Evolutionary conservation across 2,113 vertebrate species (phyloP).

Genomic region (Monarcha castaneiventris): DNA sequence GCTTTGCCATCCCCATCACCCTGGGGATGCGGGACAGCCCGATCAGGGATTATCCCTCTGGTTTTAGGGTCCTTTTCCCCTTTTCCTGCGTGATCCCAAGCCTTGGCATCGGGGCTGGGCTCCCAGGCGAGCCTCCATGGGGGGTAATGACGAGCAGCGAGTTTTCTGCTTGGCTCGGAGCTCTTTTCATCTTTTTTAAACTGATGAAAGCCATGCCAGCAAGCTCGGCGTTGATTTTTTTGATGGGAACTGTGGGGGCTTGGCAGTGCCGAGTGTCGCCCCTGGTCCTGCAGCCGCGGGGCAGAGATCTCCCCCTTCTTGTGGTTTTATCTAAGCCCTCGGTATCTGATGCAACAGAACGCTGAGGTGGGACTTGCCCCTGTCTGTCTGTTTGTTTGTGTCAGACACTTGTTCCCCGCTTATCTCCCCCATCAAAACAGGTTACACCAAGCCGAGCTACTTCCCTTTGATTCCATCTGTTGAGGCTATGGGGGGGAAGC

Average conservation of each 20-base stretch:
- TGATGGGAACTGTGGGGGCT: conserved; percentile 65
- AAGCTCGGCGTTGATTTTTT: conserved; percentile 44
- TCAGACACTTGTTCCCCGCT: conserved; percentile 53
- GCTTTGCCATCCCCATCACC: not conserved
- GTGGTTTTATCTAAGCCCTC: conserved; percentile 48
- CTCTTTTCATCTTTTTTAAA: conserved; percentile 64
- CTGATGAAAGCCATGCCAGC: conserved; percentile 61
- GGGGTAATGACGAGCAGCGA: conserved; percentile 49
- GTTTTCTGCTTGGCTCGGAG: conserved; percentile 17
- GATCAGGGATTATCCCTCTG: fast-evolving
- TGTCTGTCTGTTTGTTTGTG: conserved; percentile 64
- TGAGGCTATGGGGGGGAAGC: conserved; percentile 58
- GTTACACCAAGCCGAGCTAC: conserved; percentile 58
- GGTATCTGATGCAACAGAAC: conserved; percentile 45
- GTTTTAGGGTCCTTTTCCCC: not conserved
- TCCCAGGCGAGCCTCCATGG: conserved; percentile 20
- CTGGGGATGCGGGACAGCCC: fast-evolving
- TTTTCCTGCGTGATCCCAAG: fast-evolving
- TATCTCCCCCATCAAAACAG: conserved; percentile 58
- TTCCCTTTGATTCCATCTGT: conserved; percentile 65
- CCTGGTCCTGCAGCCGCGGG: conserved; percentile 57
- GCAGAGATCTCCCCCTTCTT: conserved; percentile 66
- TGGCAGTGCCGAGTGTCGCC: conserved; percentile 55
- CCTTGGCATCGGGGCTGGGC: not conserved
- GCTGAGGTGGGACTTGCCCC: conserved; percentile 54